These are phyloP conservation scores for Halictus ligatus DNA, from an alignment of 2,888 invertebrate genomes.

Conservation along the genomic window DNA sequence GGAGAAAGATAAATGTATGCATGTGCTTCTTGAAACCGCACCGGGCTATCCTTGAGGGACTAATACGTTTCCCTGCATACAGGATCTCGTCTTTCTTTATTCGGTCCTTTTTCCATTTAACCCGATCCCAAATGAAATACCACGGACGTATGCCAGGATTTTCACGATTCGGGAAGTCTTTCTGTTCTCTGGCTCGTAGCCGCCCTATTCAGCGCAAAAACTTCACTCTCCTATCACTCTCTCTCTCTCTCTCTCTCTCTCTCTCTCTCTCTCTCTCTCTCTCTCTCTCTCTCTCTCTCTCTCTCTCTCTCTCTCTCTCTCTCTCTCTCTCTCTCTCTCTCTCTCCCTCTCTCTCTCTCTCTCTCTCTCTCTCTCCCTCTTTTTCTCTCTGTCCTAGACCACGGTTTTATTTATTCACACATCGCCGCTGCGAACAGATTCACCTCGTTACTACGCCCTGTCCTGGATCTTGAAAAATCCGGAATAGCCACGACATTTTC, in stretches of 20 bases:
- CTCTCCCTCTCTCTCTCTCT: no score
- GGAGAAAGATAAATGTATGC: slow-evolving; percentile 52
- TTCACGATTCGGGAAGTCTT: slow-evolving; percentile 49
- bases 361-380: no score
- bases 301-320: no score
- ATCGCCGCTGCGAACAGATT: neutral
- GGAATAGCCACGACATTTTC: neutral
- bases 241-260: no score
- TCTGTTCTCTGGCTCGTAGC: slow-evolving; percentile 42
- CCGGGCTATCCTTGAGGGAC: slow-evolving; percentile 33
- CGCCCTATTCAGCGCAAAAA: slow-evolving; percentile 39
- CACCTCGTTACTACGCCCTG: neutral
- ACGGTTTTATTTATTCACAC: slow-evolving; percentile 50
- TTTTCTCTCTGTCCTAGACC: neutral
- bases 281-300: no score
- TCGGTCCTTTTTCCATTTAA: slow-evolving; percentile 35
- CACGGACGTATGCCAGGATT: slow-evolving; percentile 47
- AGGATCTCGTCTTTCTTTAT: slow-evolving; percentile 33
- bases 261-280: no score
- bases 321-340: no score
- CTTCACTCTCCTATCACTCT: slow-evolving; percentile 3
- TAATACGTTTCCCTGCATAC: slow-evolving; percentile 49
- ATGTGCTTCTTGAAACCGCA: slow-evolving; percentile 23
- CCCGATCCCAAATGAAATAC: slow-evolving; percentile 27
- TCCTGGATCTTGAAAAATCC: neutral